Evolutionary conservation across 2,888 invertebrate species (phyloP).

Genomic region (Aphodius granarius): DNA sequence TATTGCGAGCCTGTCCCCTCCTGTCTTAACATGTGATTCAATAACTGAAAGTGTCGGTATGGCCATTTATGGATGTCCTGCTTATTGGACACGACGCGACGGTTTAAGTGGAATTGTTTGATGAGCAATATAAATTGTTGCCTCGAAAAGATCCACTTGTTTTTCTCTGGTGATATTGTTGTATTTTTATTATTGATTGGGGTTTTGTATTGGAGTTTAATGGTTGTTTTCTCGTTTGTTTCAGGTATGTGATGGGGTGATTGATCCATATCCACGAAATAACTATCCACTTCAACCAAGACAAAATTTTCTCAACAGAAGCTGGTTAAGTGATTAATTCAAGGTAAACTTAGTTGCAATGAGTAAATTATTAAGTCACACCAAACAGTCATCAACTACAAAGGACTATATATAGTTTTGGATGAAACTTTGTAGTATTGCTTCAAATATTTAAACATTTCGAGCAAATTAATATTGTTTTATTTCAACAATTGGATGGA

Average conservation of each 20-base stretch:
- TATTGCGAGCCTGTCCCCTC: background rate
- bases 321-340: too few species aligned
- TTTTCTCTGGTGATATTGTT: background rate
- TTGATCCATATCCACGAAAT: background rate
- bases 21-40: background rate
- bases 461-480: too few species aligned
- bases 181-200: background rate
- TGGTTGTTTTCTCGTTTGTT: background rate
- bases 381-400: too few species aligned
- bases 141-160: background rate
- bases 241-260: background rate
- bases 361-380: too few species aligned
- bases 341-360: too few species aligned
- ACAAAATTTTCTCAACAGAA: too few species aligned
- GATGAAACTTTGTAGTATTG: too few species aligned
- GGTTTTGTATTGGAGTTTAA: background rate
- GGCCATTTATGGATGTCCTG: background rate
- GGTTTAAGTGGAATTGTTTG: background rate
- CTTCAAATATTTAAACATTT: too few species aligned
- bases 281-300: too few species aligned
- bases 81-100: background rate
- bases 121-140: background rate
- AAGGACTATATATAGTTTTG: too few species aligned
- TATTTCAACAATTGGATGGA: too few species aligned
- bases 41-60: background rate